Conservation (phyloP, 2,888 invertebrate species). For the Zaprionus obscuricornis region DNA sequence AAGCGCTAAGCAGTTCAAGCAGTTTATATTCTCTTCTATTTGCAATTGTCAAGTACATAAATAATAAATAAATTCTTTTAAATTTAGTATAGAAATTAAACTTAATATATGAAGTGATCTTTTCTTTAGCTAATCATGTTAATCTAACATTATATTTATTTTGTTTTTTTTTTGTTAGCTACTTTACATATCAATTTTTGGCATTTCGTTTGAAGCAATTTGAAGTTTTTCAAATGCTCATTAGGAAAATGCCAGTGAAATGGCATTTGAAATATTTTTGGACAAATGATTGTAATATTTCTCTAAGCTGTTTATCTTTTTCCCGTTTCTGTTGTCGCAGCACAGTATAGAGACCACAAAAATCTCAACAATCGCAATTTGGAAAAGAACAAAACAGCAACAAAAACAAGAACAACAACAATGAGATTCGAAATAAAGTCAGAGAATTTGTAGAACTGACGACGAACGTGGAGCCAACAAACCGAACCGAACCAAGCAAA, state of each 20-base stretch:
- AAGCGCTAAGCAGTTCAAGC: no score
- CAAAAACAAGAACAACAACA: slow-evolving; percentile 33
- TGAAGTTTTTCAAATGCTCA: slow-evolving; percentile 9
- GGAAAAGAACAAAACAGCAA: slow-evolving; percentile 32
- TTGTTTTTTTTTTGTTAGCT: no score
- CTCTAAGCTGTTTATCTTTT: slow-evolving; percentile 59
- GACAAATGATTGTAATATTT: slow-evolving; percentile 53
- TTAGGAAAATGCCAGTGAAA: no score
- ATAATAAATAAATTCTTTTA: no score
- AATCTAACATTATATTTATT: no score
- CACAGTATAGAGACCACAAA: slow-evolving; percentile 22
- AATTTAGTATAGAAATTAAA: no score
- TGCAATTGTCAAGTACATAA: slow-evolving; percentile 1
- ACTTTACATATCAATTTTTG: no score
- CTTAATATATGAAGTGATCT: no score
- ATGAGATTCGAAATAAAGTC: slow-evolving; percentile 2
- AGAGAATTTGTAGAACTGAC: no score
- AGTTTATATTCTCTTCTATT: no score
- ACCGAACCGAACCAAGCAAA: slow-evolving; percentile 14
- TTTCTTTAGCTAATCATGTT: no score
- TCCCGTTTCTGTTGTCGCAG: slow-evolving; percentile 23
- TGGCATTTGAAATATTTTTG: slow-evolving; percentile 14
- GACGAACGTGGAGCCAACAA: neutral
- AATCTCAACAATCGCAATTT: slow-evolving; percentile 51
- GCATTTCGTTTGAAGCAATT: neutral